Evolutionary conservation across 2,797 vertebrate genomes (phyloP), one percentile per base, ranked within the genome.

Genomic region (Lepus townsendii): DNA sequence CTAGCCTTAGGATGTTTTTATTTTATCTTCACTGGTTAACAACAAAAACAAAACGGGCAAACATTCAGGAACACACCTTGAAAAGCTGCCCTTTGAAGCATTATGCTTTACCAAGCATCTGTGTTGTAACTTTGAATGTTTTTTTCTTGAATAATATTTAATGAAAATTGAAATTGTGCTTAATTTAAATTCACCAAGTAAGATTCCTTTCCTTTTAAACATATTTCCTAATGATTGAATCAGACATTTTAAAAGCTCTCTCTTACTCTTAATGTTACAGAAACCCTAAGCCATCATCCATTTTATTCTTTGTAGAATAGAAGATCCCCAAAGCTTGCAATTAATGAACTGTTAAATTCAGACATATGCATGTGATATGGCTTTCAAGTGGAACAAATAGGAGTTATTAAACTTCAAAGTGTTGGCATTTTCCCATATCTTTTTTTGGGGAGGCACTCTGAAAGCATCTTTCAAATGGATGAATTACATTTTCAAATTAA

Each of bases 271-370:
- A 0, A 22, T 78, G n/a, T 71, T 83, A 71, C 24, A 92, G 71
- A 83, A 96, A 95, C 69, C 54, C 63, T 86, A 93, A 97, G 19
- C 72, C 78, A 79, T 92, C 89, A 93, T 73, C 13, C 16, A 16
- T 54, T 92, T 96, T 83, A 69, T 27, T 94, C 77, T 89, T 95
- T 78, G 84, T 69, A 83, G 7, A 27, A 62, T 75, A 50, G 57
- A 96, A 91, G 57, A 88, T 73, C 24, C 47, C 27, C 60, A 72
- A 88, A 92, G 73, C 73, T 82, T 79, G 1, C 79, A 79, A 94
- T 93, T 94, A 96, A 93, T 83, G 73, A 96, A 88, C 77, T 91
- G 50, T 82, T 97, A 79, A 96, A 94, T 90, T 93, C 69, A 95
- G 78, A 90, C 73, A 62, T 83, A 57, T 66, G 52, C 13, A 90